Evolutionary conservation across 2,888 invertebrate species (phyloP).

Genomic region (Leptura quadrifasciata): DNA sequence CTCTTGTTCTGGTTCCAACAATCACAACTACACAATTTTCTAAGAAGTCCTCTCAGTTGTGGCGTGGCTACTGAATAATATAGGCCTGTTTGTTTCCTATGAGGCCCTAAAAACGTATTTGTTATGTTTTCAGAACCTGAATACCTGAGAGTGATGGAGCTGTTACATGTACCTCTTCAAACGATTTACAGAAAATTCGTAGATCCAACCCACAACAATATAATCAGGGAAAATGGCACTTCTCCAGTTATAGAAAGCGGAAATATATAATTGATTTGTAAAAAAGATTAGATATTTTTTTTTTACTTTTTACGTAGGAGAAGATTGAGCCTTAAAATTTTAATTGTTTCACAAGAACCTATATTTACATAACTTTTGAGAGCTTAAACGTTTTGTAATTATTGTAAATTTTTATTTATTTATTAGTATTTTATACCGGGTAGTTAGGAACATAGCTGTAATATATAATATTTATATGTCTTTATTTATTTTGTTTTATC

Average conservation of each 20-base stretch:
- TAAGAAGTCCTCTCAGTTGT: too few species aligned
- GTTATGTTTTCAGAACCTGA: conserved; percentile 88
- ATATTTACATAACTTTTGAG: conserved; percentile 52
- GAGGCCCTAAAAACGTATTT: too few species aligned
- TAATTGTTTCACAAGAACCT: conserved; percentile 48
- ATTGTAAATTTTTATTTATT: conserved; percentile 60
- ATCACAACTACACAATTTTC: too few species aligned
- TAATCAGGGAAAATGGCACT: conserved; percentile 62
- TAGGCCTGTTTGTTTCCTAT: too few species aligned
- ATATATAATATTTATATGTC: conserved; percentile 8
- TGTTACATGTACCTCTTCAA: conserved; percentile 91
- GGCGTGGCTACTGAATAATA: too few species aligned
- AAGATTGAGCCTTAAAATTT: conserved; percentile 55
- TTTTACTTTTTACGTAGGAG: conserved; percentile 49
- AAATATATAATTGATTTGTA: conserved; percentile 41
- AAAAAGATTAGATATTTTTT: conserved; percentile 18
- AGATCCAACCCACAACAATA: conserved; percentile 36
- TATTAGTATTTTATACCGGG: conserved; percentile 60
- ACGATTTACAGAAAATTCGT: conserved; percentile 78
- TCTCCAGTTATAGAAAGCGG: conserved; percentile 41
- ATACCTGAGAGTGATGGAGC: conserved; percentile 88
- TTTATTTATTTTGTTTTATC: conserved; percentile 39
- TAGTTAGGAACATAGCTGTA: conserved; percentile 39
- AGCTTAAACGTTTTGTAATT: conserved; percentile 58
- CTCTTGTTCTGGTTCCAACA: too few species aligned